These are phyloP conservation scores for Saguinus midas DNA, from an alignment of 2,113 vertebrate genomes.

Conservation along the genomic window DNA sequence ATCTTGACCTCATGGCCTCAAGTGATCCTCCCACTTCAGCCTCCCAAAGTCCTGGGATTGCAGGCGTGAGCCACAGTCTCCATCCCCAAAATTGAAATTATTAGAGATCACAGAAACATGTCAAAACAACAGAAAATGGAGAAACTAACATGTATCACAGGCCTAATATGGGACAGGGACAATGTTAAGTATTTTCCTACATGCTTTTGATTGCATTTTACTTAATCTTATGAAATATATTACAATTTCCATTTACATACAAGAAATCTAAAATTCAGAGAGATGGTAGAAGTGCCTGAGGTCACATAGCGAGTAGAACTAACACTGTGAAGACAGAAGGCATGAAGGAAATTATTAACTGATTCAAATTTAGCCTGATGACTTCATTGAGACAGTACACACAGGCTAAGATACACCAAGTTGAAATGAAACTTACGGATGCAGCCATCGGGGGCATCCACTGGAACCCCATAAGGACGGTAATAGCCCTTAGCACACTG, in stretches of 20 bases:
- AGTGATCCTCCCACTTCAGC: no score
- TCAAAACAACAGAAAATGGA: background rate
- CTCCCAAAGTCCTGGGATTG: no score
- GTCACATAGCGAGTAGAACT: background rate
- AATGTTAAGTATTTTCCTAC: background rate
- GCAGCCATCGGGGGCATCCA: conserved; percentile 86
- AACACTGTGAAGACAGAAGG: background rate
- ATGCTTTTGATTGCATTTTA: background rate
- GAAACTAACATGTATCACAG: background rate
- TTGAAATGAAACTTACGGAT: conserved; percentile 85
- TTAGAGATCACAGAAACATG: background rate
- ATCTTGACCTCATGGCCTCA: no score
- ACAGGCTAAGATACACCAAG: background rate
- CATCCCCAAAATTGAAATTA: background rate
- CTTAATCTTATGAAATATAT: background rate
- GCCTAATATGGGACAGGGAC: background rate
- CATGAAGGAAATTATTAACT: background rate
- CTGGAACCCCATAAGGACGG: conserved; percentile 84
- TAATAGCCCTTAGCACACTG: conserved; percentile 90
- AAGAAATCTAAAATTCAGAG: background rate
- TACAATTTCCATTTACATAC: background rate
- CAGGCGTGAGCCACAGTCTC: no score
- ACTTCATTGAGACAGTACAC: accelerated
- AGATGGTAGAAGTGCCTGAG: background rate
- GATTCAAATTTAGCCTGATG: background rate